A percentile compares a stretch with the other conserved stretches of the same genome.
phyloP scores from a whole-genome alignment of 2,113 vertebrate species.

The Isichthys henryi region DNA sequence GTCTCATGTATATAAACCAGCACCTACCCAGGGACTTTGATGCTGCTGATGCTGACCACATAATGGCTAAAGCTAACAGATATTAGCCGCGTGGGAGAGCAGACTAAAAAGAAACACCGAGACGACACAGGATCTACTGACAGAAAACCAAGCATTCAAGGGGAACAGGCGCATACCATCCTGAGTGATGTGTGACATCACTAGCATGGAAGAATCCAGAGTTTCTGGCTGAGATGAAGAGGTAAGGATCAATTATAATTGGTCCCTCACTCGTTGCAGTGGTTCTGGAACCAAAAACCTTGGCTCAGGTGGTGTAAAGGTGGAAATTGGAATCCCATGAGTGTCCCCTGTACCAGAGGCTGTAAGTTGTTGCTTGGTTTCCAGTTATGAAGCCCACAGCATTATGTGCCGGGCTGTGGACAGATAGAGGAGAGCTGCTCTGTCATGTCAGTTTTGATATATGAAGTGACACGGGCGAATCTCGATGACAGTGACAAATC shows the following conservation, averaged over 20 bases:
- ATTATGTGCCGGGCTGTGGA: background rate
- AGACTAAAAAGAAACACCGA: background rate
- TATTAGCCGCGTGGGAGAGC: background rate
- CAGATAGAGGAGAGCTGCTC: background rate
- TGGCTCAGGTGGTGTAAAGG: background rate
- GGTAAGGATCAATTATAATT: background rate
- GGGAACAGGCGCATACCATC: background rate
- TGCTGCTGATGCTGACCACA: background rate
- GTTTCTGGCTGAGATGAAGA: background rate
- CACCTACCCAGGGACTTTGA: background rate
- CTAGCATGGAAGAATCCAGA: background rate
- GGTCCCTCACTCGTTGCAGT: background rate
- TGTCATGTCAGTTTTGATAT: background rate
- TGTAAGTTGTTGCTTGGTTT: background rate
- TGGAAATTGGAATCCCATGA: background rate
- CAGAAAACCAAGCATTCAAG: background rate
- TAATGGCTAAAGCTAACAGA: background rate
- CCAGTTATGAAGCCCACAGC: background rate
- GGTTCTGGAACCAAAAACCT: background rate
- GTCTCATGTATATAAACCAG: background rate
- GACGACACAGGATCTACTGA: background rate
- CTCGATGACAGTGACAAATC: background rate
- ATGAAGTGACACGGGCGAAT: background rate
- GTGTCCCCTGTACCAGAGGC: background rate
- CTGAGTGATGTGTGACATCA: background rate